Evolutionary conservation across 2,797 vertebrate species (phyloP), one percentile per base, ranked within the genome.

Genomic region (Sus cebifrons): DNA sequence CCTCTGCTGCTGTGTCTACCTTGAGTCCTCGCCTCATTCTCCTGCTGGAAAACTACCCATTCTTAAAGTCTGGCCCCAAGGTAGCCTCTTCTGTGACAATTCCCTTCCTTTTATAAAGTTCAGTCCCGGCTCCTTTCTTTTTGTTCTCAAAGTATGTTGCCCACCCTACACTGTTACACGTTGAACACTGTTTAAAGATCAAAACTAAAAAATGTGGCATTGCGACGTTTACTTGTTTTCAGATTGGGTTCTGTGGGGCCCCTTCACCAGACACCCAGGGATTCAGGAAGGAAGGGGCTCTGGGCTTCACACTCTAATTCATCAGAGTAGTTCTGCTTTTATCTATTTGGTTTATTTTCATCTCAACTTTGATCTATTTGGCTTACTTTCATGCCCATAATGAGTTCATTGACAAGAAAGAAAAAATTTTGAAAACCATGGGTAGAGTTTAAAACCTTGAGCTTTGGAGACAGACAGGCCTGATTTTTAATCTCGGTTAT

Each of bases 101-200:
- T 71, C 32, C 78, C 77, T 75, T 75, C 32, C 79, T 94, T 65
- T 89, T 77, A 64, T 20, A 54, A 86, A 89, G n/a, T 67, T 70
- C 49, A 65, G 36, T 18, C 14, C 40, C 25, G 23, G 54, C 6
- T 94, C 75, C 18, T 73, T 85, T 62, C 56, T 65, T 70, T 64
- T 32, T 29, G 14, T 49, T 86, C 32, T 60, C 65, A 56, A 54
- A 85, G 56, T 27, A 54, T 32, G 14, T 44, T 56, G 60, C 56
- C 60, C 27, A 49, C 4, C 3, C 40, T 29, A 23, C 5, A 75
- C 23, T 70, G 20, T 5, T 56, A 6, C 3, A 70, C 25, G 77
- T 79, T 56, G 56, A 86, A 65, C 54, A 21, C 16, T 70, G 36
- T 83, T 89, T 29, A 82, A 89, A 89, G 49, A 62, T 54, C 21